A percentile compares a stretch with the other conserved stretches of the same genome.
These are phyloP conservation scores for Brachypterus glaber DNA, from an alignment of 2,888 invertebrate genomes.

Conservation along the genomic window DNA sequence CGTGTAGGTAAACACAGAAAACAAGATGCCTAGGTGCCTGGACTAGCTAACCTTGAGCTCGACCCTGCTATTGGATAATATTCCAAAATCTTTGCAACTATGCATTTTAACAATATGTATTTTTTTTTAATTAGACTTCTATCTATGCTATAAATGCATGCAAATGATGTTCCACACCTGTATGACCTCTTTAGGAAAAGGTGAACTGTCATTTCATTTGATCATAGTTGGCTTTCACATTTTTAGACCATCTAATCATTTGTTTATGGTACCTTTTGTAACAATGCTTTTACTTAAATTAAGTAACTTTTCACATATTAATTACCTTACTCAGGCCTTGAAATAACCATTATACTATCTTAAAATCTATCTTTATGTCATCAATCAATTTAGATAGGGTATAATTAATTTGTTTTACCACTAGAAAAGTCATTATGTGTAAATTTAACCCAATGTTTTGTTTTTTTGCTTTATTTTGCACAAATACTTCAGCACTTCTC, in stretches of 20 bases:
- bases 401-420: too few species aligned
- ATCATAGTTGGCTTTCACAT: conserved; percentile 33
- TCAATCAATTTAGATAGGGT: too few species aligned
- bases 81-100: conserved; percentile 24
- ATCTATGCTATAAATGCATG: conserved; percentile 22
- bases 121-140: conserved; percentile 10
- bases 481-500: too few species aligned
- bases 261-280: conserved; percentile 3
- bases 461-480: too few species aligned
- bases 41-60: conserved; percentile 35
- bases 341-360: too few species aligned
- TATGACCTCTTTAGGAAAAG: conserved; percentile 33
- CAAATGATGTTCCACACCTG: conserved; percentile 31
- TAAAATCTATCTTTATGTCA: too few species aligned
- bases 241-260: conserved; percentile 14
- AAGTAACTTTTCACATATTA: too few species aligned
- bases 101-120: conserved; percentile 21
- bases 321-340: too few species aligned
- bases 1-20: conserved; percentile 28
- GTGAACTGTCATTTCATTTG: too few species aligned
- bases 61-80: conserved; percentile 28
- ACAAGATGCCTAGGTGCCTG: conserved; percentile 28
- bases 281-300: too few species aligned
- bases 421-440: too few species aligned
- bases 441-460: too few species aligned